These are phyloP conservation scores for Drosophila neoperkinsi DNA, from an alignment of 2,888 invertebrate species.

Conservation along the genomic window DNA sequence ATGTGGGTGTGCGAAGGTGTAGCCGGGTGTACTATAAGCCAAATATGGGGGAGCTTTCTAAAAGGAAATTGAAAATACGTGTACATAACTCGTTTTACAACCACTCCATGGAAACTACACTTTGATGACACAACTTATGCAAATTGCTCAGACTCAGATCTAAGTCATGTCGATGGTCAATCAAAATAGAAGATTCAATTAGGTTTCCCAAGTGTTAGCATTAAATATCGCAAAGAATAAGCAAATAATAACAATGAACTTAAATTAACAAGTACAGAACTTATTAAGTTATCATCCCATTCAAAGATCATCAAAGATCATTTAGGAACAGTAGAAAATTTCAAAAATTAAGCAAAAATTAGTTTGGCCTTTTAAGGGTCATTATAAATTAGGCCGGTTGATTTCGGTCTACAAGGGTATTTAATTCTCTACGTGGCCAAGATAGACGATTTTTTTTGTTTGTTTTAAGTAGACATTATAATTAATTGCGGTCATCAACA, in stretches of 20 bases:
- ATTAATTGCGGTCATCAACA: background rate
- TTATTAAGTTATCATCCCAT: background rate
- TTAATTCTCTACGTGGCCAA: background rate
- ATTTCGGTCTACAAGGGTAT: background rate
- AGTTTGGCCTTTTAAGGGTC: background rate
- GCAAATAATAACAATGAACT: background rate
- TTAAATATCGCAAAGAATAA: background rate
- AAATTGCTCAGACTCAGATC: background rate
- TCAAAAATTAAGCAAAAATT: background rate
- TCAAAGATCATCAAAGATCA: background rate
- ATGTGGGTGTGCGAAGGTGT: slow-evolving; percentile 34
- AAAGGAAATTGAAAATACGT: background rate
- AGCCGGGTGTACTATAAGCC: background rate
- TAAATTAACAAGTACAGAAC: background rate
- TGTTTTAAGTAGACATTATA: background rate
- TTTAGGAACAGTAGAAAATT: background rate
- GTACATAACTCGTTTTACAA: background rate
- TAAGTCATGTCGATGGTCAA: background rate
- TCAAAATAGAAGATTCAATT: background rate
- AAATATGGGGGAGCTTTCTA: slow-evolving; percentile 11
- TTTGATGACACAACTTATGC: background rate
- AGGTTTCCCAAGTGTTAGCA: background rate
- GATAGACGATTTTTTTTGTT: background rate
- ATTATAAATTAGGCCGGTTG: background rate
- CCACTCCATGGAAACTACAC: background rate